Percentiles rank a stretch among this genome's conserved stretches.
These are phyloP conservation scores for Falco rusticolus DNA, from an alignment of 2,797 vertebrate genomes.

Conservation along the genomic window DNA sequence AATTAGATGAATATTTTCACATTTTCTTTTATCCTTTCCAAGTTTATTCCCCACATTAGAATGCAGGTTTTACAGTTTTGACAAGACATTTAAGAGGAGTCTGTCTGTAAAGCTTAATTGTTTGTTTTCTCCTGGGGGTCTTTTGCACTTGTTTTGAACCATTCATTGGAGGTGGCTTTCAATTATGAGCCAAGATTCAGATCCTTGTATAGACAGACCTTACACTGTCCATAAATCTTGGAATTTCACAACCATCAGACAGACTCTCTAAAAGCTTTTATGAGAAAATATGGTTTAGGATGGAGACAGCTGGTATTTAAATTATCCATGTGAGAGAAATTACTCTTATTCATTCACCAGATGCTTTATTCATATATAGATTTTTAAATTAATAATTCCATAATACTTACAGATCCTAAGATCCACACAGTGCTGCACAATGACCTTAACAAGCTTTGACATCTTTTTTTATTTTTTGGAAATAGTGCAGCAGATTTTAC, in stretches of 20 bases:
- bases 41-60: background rate
- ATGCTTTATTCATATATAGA: constrained; percentile 71
- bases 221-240: constrained; percentile 57
- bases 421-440: constrained; percentile 33
- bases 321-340: constrained; percentile 71
- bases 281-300: constrained; percentile 70
- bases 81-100: constrained; percentile 1
- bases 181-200: constrained; percentile 22
- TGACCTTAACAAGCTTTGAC: constrained; percentile 52
- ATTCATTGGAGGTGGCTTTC: constrained; percentile 4
- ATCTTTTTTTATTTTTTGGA: constrained; percentile 44
- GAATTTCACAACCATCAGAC: constrained; percentile 51
- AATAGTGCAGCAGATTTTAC: constrained; percentile 25
- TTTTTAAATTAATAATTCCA: constrained; percentile 74
- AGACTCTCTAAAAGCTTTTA: constrained; percentile 71
- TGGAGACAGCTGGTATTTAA: constrained; percentile 72
- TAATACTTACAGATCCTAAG: constrained; percentile 48
- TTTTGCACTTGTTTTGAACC: constrained; percentile 34
- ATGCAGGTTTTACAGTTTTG: background rate
- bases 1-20: background rate
- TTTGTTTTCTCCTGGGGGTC: constrained; percentile 9
- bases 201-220: constrained; percentile 21
- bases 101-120: background rate
- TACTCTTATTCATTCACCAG: constrained; percentile 69
- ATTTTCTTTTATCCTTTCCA: background rate